phyloP scores from a whole-genome alignment of 2,797 vertebrate genomes.

The Margarornis squamiger region DNA sequence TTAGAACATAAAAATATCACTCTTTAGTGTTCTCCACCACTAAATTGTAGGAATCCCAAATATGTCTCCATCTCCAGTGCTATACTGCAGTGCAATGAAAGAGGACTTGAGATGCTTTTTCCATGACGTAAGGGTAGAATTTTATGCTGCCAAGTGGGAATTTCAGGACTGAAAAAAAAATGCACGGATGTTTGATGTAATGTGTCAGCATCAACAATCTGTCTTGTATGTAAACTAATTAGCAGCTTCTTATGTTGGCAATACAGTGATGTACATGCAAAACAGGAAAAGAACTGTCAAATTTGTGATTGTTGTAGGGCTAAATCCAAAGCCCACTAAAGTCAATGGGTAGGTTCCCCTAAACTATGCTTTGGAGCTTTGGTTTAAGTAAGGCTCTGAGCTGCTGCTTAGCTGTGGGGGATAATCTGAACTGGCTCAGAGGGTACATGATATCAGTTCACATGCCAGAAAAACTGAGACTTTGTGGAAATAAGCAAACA shows the following conservation, averaged over 20 bases:
- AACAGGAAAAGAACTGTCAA: neutral
- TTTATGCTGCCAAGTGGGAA: conserved; percentile 25
- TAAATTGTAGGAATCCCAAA: conserved; percentile 42
- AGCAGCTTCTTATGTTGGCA: neutral
- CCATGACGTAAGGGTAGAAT: conserved; percentile 20
- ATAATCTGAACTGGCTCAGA: neutral
- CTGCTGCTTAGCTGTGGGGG: neutral
- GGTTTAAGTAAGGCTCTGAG: neutral
- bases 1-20: neutral
- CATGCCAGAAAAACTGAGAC: neutral
- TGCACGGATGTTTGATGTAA: conserved; percentile 21
- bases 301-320: neutral
- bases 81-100: neutral
- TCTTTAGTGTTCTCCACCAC: neutral
- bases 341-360: neutral
- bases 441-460: neutral
- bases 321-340: neutral
- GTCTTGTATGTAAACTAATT: conserved; percentile 1
- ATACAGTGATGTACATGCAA: neutral
- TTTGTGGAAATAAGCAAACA: neutral
- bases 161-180: conserved; percentile 45
- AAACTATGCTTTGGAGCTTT: neutral
- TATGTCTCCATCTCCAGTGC: neutral
- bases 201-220: conserved; percentile 17
- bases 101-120: conserved; percentile 18